Evolutionary conservation across 2,888 invertebrate species (phyloP).

Genomic region (Holacanthella duospinosa): DNA sequence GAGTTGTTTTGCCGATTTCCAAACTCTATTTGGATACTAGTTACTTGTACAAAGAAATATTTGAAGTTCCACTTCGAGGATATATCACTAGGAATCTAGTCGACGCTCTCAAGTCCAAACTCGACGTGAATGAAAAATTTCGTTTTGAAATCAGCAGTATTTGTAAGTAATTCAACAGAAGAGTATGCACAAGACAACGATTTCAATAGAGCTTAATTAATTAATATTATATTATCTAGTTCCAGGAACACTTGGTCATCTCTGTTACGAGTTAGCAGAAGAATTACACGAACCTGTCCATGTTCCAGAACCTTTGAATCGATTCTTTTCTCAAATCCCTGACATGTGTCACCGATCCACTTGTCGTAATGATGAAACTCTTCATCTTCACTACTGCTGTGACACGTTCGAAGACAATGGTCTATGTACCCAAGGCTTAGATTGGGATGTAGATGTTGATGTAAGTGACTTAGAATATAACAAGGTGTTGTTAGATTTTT

Average conservation of each 20-base stretch:
- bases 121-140: neutral
- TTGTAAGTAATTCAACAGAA: neutral
- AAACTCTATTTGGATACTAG: neutral
- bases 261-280: neutral
- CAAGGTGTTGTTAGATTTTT: too few species aligned
- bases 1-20: neutral
- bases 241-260: neutral
- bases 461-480: neutral
- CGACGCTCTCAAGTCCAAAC: neutral
- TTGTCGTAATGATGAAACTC: neutral
- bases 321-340: neutral
- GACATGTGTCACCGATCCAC: neutral
- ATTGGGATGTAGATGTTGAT: neutral
- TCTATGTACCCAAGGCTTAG: neutral
- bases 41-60: neutral
- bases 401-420: neutral
- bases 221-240: too few species aligned
- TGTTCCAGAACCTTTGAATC: neutral
- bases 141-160: neutral
- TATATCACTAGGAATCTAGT: neutral
- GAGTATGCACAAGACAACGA: neutral
- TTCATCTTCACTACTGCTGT: neutral
- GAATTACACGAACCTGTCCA: neutral
- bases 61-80: neutral
- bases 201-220: neutral